Conservation (phyloP, 2,888 invertebrate species). For the Pristionchus entomophagus region DNA sequence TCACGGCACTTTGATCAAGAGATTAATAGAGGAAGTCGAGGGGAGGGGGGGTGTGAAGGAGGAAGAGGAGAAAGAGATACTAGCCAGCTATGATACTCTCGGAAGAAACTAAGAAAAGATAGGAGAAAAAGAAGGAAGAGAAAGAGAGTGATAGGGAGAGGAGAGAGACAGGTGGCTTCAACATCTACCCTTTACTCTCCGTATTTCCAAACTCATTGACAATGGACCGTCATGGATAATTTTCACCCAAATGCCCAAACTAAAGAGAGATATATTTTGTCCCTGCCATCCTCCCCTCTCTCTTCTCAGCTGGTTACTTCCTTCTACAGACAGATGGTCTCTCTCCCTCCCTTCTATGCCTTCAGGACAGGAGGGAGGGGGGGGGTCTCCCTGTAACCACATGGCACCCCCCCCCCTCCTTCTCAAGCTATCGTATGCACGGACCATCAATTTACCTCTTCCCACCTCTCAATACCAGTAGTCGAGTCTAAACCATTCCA, state of each 20-base stretch:
- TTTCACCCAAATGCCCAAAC: too few relatives aligned
- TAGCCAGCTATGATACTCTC: background rate
- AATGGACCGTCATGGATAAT: too few relatives aligned
- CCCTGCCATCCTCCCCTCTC: background rate
- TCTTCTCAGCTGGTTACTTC: conserved; percentile 37
- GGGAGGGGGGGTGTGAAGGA: background rate
- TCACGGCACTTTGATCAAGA: background rate
- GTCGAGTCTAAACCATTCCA: background rate
- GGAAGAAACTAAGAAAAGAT: background rate
- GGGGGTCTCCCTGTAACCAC: background rate
- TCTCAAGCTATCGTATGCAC: background rate
- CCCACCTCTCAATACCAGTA: background rate
- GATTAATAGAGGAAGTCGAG: background rate
- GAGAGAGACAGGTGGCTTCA: background rate
- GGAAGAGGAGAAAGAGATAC: background rate
- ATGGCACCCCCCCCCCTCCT: conserved; percentile 13
- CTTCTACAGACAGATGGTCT: conserved; percentile 19
- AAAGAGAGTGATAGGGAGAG: background rate
- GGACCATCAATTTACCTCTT: conserved; percentile 12
- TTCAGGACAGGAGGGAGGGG: background rate
- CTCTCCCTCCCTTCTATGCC: background rate
- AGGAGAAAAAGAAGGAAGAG: background rate
- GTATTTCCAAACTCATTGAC: too few relatives aligned
- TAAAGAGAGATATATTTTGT: too few relatives aligned
- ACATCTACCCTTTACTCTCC: background rate